phyloP scores from a whole-genome alignment of 2,113 vertebrate genomes.

The Perca fluviatilis region DNA sequence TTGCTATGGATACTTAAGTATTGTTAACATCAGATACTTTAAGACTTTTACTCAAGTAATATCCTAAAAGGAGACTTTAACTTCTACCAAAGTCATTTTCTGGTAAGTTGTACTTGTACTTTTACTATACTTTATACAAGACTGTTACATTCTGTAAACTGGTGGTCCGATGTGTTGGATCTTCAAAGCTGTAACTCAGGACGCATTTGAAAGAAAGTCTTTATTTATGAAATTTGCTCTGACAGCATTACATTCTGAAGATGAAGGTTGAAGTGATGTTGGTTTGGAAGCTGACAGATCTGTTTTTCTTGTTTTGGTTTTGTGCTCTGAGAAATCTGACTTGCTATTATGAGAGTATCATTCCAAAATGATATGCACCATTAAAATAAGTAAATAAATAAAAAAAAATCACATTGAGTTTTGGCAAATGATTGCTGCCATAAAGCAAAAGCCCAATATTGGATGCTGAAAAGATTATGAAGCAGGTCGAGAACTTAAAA shows the following conservation, averaged over 20 bases:
- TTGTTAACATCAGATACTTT: too few species aligned
- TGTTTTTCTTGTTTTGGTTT: conserved; percentile 13
- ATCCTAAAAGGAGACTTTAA: too few species aligned
- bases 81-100: too few species aligned
- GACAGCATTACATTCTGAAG: conserved; percentile 66
- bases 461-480: not conserved
- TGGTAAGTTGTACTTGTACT: too few species aligned
- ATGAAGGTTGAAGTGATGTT: conserved; percentile 26
- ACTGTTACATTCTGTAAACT: not conserved
- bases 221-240: conserved; percentile 67
- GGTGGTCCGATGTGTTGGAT: not conserved
- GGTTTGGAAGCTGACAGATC: conserved; percentile 18
- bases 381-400: not conserved
- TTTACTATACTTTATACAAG: too few species aligned
- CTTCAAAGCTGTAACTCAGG: conserved; percentile 1
- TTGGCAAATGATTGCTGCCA: not conserved
- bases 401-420: not conserved
- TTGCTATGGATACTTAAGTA: too few species aligned
- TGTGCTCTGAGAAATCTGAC: conserved; percentile 11
- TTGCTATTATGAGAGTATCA: conserved; percentile 10
- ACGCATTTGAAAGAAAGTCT: conserved; percentile 54
- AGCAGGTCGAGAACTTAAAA: not conserved
- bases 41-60: too few species aligned
- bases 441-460: not conserved
- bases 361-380: conserved; percentile 11